These are phyloP conservation scores for Clistopyga incitator DNA, from an alignment of 2,888 invertebrate genomes.

Conservation along the genomic window DNA sequence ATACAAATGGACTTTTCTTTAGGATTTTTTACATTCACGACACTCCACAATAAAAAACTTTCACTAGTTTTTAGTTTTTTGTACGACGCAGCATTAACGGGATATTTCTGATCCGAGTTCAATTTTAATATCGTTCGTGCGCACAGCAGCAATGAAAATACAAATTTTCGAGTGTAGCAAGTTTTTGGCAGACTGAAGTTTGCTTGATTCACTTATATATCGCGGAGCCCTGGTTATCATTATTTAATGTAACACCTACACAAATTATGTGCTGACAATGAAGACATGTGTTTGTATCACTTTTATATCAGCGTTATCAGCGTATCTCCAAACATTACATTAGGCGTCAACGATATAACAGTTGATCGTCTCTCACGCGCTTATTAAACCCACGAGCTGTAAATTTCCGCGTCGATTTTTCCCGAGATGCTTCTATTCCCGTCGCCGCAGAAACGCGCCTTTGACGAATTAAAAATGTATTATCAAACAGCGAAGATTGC, in stretches of 20 bases:
- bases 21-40: too few species aligned
- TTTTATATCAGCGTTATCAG: slow-evolving; percentile 9
- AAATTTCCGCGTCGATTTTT: slow-evolving; percentile 11
- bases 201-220: too few species aligned
- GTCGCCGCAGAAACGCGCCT: neutral
- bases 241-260: neutral
- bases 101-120: too few species aligned
- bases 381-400: neutral
- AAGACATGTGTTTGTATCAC: neutral
- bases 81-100: too few species aligned
- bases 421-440: neutral
- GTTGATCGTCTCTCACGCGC: neutral
- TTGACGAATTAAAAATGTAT: neutral
- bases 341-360: neutral
- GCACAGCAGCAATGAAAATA: too few species aligned
- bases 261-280: slow-evolving; percentile 2
- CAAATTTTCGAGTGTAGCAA: too few species aligned
- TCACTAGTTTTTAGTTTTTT: too few species aligned
- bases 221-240: too few species aligned
- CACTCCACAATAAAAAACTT: too few species aligned
- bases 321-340: neutral
- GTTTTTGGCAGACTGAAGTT: too few species aligned
- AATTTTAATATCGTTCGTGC: too few species aligned
- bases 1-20: too few species aligned
- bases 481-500: neutral